Evolutionary conservation across 2,113 vertebrate species (phyloP).

Genomic region (Podarcis raffonei): DNA sequence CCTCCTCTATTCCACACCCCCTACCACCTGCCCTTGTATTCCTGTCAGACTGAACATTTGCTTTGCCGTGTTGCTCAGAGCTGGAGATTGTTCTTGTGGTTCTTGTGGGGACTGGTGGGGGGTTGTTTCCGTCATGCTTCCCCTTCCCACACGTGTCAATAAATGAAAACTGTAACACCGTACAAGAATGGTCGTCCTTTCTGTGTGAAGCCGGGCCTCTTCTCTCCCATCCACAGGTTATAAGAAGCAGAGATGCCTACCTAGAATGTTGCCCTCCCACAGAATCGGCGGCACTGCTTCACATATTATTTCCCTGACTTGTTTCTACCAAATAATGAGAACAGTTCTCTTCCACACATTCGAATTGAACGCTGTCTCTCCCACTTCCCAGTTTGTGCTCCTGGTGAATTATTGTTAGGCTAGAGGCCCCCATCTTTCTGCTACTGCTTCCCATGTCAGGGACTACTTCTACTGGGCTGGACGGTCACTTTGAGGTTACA

Average conservation of each 20-base stretch:
- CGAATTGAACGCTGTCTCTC: background rate
- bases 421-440: background rate
- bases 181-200: background rate
- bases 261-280: background rate
- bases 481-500: background rate
- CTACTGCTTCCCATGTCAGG: background rate
- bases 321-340: background rate
- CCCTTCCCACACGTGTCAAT: constrained; percentile 28
- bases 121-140: background rate
- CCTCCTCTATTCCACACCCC: background rate
- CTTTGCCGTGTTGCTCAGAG: constrained; percentile 22
- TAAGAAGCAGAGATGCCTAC: background rate
- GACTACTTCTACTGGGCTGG: background rate
- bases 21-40: background rate
- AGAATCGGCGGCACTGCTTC: background rate
- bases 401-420: background rate
- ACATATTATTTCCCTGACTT: background rate
- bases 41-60: constrained; percentile 6
- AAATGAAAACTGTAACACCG: constrained; percentile 1
- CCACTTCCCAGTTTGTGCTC: background rate
- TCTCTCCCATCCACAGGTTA: background rate
- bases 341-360: background rate
- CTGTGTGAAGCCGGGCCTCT: no score
- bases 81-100: background rate
- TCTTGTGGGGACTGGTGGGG: constrained; percentile 7